phyloP scores from a whole-genome alignment of 2,888 invertebrate genomes.

The Ametastegia equiseti region DNA sequence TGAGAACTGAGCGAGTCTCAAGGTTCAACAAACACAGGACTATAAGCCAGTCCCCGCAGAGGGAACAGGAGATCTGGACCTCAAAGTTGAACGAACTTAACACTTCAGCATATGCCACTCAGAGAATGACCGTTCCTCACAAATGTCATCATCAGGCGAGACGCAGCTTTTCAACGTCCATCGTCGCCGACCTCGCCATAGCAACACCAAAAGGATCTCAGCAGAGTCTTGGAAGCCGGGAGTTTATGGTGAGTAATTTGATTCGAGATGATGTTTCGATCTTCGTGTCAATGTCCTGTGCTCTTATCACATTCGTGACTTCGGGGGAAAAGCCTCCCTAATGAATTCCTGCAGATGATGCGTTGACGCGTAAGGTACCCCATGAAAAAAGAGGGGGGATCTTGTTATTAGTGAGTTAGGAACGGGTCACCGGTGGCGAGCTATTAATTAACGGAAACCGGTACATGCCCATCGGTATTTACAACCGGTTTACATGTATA shows the following conservation, averaged over 20 bases:
- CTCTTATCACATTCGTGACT: neutral
- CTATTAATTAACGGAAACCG: slow-evolving; percentile 31
- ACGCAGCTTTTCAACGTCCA: slow-evolving; percentile 69
- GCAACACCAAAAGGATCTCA: slow-evolving; percentile 68
- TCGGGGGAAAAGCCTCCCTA: neutral
- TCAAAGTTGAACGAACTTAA: slow-evolving; percentile 61
- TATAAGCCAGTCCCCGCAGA: slow-evolving; percentile 67
- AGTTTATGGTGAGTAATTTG: slow-evolving; percentile 69
- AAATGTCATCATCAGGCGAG: slow-evolving; percentile 68
- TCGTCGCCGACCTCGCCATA: slow-evolving; percentile 67
- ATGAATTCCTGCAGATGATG: neutral
- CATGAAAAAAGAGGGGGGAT: too few relatives aligned
- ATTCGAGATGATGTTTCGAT: too few relatives aligned
- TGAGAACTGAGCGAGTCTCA: slow-evolving; percentile 67
- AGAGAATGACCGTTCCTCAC: slow-evolving; percentile 60
- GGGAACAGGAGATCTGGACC: slow-evolving; percentile 67
- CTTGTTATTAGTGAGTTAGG: neutral
- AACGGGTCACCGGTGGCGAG: neutral
- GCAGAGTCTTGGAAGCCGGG: slow-evolving; percentile 69
- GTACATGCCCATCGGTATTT: neutral
- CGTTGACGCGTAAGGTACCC: too few relatives aligned
- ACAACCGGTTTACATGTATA: slow-evolving; percentile 31
- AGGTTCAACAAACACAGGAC: slow-evolving; percentile 68
- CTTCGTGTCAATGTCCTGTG: too few relatives aligned
- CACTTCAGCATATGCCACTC: slow-evolving; percentile 62